Percentiles rank a stretch among this genome's conserved stretches.
Conservation (phyloP, 2,888 invertebrate species). For the Thyatira batis region DNA sequence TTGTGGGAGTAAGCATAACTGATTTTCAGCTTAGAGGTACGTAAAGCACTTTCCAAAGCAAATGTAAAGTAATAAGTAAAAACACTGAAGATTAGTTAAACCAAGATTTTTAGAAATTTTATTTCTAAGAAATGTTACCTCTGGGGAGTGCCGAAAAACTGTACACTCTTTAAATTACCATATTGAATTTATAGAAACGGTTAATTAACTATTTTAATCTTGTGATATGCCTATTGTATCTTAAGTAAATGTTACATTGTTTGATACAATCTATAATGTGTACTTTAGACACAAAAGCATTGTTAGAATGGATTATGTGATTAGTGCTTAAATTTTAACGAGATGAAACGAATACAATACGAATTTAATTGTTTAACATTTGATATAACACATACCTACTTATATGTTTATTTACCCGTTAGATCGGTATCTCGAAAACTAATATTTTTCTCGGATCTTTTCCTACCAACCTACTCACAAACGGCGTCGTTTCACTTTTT, state of each 20-base stretch:
- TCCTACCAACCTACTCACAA: slow-evolving; percentile 22
- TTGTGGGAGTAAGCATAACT: slow-evolving; percentile 35
- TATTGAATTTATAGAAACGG: not conserved
- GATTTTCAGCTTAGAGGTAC: slow-evolving; percentile 30
- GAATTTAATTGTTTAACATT: too few relatives aligned
- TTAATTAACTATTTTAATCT: not conserved
- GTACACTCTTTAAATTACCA: not conserved
- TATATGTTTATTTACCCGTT: too few relatives aligned
- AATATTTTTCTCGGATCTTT: not conserved
- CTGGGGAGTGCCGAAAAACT: not conserved
- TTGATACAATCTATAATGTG: not conserved
- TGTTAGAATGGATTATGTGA: too few relatives aligned
- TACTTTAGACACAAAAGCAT: too few relatives aligned
- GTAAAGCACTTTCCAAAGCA: slow-evolving; percentile 18
- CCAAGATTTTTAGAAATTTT: not conserved
- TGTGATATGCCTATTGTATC: too few relatives aligned
- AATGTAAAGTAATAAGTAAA: slow-evolving; percentile 19
- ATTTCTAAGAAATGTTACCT: not conserved
- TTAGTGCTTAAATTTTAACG: too few relatives aligned
- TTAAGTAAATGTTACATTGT: too few relatives aligned
- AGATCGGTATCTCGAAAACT: not conserved
- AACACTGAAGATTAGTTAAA: slow-evolving; percentile 2
- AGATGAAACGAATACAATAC: too few relatives aligned
- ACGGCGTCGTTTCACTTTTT: slow-evolving; percentile 47
- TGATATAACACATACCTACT: too few relatives aligned